These are phyloP conservation scores for Aptenodytes forsteri DNA, from an alignment of 2,113 vertebrate genomes.

Conservation along the genomic window DNA sequence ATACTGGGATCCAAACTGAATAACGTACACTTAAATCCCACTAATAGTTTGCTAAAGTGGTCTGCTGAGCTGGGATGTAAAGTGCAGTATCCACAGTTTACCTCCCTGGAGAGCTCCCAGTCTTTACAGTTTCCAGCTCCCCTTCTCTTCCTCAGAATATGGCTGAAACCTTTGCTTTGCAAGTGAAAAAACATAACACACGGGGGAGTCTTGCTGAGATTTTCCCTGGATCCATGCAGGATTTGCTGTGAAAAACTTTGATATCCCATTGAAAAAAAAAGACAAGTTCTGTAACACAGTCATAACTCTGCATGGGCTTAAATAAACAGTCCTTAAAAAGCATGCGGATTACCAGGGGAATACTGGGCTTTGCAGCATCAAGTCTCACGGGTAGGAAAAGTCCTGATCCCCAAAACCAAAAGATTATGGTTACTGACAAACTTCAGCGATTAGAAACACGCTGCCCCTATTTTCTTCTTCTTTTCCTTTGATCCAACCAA, in stretches of 20 bases:
- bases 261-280: background rate
- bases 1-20: background rate
- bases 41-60: background rate
- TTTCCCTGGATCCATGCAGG: background rate
- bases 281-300: background rate
- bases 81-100: background rate
- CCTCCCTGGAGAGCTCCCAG: background rate
- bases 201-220: background rate
- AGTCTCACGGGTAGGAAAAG: background rate
- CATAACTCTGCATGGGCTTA: background rate
- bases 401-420: background rate
- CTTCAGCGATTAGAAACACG: background rate
- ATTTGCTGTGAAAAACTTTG: background rate
- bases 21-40: background rate
- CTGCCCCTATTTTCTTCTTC: background rate
- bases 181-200: background rate
- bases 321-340: background rate
- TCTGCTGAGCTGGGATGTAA: background rate
- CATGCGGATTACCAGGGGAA: background rate
- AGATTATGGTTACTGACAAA: background rate
- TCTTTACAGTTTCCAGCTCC: background rate
- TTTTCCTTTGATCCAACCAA: background rate
- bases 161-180: background rate
- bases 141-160: background rate
- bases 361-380: background rate